Base-by-base conservation (phyloP, 2,888 invertebrate genomes). In the Nephrotoma appendiculata region DNA sequence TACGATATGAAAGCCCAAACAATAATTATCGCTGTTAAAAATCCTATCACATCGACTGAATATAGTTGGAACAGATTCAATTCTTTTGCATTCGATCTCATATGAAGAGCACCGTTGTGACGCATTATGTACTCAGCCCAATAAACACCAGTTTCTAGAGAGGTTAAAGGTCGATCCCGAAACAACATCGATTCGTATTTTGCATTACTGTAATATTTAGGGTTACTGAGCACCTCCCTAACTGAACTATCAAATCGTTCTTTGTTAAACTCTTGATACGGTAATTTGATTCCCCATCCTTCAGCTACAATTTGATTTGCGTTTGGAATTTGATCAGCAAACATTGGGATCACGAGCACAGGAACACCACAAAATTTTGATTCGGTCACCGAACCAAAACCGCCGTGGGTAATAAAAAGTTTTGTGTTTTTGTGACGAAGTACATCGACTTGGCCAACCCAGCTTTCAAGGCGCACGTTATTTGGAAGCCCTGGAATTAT, bases 311-410 rank as follows among this genome's bases (percentile, higher is more conserved):
- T 92, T 11, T 90, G 90, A 0, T 89, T 90, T 89, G 93, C 92
- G 87, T 93, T 93, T 15, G 92, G 88, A 86, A 91, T 90, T 88
- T 93, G 93, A 89, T 93, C 93, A 0, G 90, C 92, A 87, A 92
- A 92, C n/a, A 93, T 89, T 0, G 93, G 93, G 85, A 93, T 91
- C 1, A 92, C 93, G 12, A 93, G 88, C 12, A 93, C 89, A 0
- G 93, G 93, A 15, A 91, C 92, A 19, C 92, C 92, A 88, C 92
- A 91, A 86, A 92, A 92, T 86, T 92, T 89, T 0, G 92, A 90
- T 88, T 93, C 93, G 0, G 91, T 92, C n/a, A 91, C 91, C 88
- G 93, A 92, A 12, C 93, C 88, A 7, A 92, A 88, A 0, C 93
- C 93, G 2, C 92, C 92, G 85, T 93, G 93, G 0, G 92, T 92